A percentile compares a stretch with the other conserved stretches of the same genome.
phyloP scores from a whole-genome alignment of 2,113 vertebrate species.

The Grantiella picta region DNA sequence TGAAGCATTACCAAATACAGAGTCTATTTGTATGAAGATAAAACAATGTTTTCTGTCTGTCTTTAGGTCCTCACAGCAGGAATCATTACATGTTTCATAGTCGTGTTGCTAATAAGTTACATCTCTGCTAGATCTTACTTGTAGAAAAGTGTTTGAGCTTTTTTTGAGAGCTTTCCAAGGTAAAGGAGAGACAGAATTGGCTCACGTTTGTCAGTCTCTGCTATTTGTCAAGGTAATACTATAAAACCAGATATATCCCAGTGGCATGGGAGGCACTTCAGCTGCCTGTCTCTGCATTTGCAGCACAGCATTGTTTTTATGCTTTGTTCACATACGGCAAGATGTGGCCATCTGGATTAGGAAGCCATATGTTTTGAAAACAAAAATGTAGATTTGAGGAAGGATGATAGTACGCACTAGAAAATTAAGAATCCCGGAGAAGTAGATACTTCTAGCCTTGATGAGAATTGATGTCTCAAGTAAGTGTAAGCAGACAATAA shows the following conservation, averaged over 20 bases:
- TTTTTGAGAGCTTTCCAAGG: background rate
- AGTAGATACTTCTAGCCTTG: background rate
- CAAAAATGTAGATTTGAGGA: background rate
- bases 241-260: background rate
- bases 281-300: background rate
- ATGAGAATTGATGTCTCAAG: background rate
- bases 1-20: background rate
- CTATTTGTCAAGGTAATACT: background rate
- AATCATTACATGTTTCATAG: background rate
- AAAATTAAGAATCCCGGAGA: background rate
- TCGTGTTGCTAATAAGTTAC: background rate
- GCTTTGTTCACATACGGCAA: background rate
- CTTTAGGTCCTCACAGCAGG: background rate
- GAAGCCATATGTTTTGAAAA: background rate
- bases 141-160: rapidly evolving
- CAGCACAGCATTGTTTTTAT: background rate
- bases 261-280: background rate
- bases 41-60: background rate
- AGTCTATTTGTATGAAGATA: background rate
- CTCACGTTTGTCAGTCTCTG: background rate
- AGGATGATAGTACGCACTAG: background rate
- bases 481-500: background rate
- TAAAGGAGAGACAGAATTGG: background rate
- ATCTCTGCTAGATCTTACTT: background rate
- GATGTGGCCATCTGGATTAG: background rate